Evolutionary conservation across 2,888 invertebrate species (phyloP).

Genomic region (Drosophila meridiana): DNA sequence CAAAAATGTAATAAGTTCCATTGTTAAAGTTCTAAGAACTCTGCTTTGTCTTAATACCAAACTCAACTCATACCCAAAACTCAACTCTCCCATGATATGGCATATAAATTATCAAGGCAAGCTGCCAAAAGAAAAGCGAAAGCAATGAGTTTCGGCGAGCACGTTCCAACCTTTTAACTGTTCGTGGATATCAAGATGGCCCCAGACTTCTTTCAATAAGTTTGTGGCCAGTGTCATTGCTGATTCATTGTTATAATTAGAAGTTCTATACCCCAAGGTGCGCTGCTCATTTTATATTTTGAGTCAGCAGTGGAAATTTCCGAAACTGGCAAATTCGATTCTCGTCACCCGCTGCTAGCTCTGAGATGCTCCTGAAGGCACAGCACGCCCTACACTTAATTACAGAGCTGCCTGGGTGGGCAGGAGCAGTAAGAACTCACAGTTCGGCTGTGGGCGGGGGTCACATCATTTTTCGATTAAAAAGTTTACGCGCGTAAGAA

Average conservation of each 20-base stretch:
- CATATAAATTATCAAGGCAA: neutral
- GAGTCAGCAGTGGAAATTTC: conserved; percentile 29
- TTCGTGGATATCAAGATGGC: conserved; percentile 4
- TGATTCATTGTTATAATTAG: conserved; percentile 47
- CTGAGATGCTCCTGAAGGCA: conserved; percentile 34
- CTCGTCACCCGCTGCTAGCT: conserved; percentile 21
- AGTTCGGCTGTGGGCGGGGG: conserved; percentile 13
- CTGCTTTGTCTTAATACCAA: neutral
- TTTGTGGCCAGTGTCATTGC: conserved; percentile 29
- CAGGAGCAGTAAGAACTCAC: conserved; percentile 10
- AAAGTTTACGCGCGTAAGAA: conserved; percentile 59
- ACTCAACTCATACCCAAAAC: neutral
- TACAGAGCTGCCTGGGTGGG: conserved; percentile 57
- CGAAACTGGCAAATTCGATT: conserved; percentile 33
- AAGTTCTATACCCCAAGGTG: conserved; percentile 36
- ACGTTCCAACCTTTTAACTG: conserved; percentile 17
- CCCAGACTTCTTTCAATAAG: conserved; percentile 14
- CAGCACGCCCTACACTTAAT: conserved; percentile 71
- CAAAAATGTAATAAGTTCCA: neutral
- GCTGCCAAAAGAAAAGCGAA: conserved; percentile 6
- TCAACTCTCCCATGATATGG: neutral
- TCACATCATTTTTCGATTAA: conserved; percentile 78
- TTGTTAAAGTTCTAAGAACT: neutral
- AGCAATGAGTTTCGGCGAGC: conserved; percentile 5
- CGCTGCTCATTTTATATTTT: conserved; percentile 41